A percentile compares a stretch with the other conserved stretches of the same genome.
Evolutionary conservation across 2,888 invertebrate genomes (phyloP).

Genomic region (Lydus trimaculatus): DNA sequence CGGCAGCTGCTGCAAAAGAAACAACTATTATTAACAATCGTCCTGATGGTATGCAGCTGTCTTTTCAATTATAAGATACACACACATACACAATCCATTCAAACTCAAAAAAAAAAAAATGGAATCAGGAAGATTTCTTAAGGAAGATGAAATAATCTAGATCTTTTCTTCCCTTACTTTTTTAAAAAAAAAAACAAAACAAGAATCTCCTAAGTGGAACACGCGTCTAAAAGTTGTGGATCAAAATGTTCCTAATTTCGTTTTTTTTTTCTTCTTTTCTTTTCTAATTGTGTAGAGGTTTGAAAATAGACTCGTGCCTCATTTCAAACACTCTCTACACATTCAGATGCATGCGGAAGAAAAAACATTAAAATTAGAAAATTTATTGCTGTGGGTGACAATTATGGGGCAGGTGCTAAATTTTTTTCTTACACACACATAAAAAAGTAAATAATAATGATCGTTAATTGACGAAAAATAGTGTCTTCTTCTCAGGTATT

Average conservation of each 20-base stretch:
- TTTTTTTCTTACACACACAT: background rate
- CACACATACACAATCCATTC: slow-evolving; percentile 9
- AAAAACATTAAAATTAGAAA: background rate
- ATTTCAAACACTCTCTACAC: too few species aligned
- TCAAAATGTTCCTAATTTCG: background rate
- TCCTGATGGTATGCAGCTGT: slow-evolving; percentile 29
- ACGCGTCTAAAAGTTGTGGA: background rate
- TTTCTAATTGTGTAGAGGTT: background rate
- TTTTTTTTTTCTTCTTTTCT: background rate
- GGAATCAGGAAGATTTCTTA: background rate
- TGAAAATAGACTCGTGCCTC: background rate
- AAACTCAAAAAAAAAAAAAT: slow-evolving; percentile 1
- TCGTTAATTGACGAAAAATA: background rate
- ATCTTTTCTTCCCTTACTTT: background rate
- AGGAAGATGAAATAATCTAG: background rate
- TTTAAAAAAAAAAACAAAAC: background rate
- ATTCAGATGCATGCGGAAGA: background rate
- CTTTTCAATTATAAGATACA: slow-evolving; percentile 25
- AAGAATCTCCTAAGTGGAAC: background rate
- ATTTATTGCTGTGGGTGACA: background rate
- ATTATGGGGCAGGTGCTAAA: background rate
- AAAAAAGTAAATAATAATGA: background rate
- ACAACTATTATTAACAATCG: slow-evolving; percentile 29
- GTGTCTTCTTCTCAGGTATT: too few species aligned
- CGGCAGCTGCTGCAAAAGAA: slow-evolving; percentile 57